These are phyloP conservation scores for Drosophila emarginata DNA, from an alignment of 2,888 invertebrate species.

Conservation along the genomic window DNA sequence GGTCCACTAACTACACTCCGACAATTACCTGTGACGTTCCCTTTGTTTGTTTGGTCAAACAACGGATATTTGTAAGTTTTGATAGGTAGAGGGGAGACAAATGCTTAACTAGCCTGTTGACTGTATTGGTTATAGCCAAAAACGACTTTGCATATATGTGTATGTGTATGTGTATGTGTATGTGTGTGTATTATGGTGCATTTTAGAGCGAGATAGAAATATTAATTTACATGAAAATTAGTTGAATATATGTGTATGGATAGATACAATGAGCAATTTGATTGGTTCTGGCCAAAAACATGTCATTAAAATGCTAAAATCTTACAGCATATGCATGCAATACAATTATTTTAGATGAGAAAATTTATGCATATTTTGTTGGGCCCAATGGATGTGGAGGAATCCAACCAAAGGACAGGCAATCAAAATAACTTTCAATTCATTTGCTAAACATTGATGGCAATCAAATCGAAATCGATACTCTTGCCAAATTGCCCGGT, in stretches of 20 bases:
- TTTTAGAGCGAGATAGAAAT: not conserved
- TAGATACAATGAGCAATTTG: slow-evolving; percentile 24
- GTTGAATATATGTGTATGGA: slow-evolving; percentile 22
- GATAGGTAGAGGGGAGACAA: slow-evolving; percentile 33
- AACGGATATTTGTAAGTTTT: slow-evolving; percentile 52
- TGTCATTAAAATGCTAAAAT: slow-evolving; percentile 70
- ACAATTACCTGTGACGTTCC: not conserved
- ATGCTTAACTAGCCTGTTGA: slow-evolving; percentile 30
- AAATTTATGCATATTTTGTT: slow-evolving; percentile 54
- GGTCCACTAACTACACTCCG: not conserved
- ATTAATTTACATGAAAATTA: slow-evolving; percentile 68
- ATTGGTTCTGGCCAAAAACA: slow-evolving; percentile 35
- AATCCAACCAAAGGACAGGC: slow-evolving; percentile 29
- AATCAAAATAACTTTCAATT: slow-evolving; percentile 43
- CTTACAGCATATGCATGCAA: slow-evolving; percentile 65
- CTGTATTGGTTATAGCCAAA: slow-evolving; percentile 16
- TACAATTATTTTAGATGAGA: slow-evolving; percentile 45
- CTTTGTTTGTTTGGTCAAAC: slow-evolving; percentile 32
- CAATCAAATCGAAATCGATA: slow-evolving; percentile 34
- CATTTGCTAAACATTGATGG: slow-evolving; percentile 25
- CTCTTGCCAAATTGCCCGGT: slow-evolving; percentile 38
- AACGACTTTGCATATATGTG: slow-evolving; percentile 8
- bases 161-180: not conserved
- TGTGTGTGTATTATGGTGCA: too few relatives aligned
- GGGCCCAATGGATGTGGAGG: not conserved